phyloP scores from a whole-genome alignment of 2,797 vertebrate genomes.

The Onychomys leucogaster region DNA sequence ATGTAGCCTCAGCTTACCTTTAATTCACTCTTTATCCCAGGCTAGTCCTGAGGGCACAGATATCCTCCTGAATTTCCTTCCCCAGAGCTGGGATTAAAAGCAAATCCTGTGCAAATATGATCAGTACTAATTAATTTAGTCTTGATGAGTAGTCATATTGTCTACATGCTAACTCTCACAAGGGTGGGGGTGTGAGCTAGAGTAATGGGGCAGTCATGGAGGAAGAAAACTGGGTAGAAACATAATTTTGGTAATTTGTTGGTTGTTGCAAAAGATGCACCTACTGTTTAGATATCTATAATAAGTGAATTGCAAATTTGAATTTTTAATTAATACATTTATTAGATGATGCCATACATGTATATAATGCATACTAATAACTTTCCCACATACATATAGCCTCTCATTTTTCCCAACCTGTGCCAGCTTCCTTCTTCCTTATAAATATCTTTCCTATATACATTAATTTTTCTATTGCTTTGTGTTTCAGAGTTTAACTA shows the following conservation, averaged over 20 bases:
- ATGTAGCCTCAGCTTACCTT: neutral
- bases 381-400: neutral
- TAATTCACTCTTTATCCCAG: neutral
- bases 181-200: neutral
- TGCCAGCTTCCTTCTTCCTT: neutral
- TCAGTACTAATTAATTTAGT: neutral
- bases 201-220: neutral
- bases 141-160: neutral
- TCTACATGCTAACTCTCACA: neutral
- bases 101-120: neutral
- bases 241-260: neutral
- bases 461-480: neutral
- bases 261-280: neutral
- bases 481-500: neutral
- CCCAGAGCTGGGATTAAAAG: neutral
- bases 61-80: neutral
- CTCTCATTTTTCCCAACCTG: neutral
- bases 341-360: neutral
- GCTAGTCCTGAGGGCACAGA: neutral
- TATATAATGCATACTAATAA: neutral
- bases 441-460: neutral
- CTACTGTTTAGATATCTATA: neutral
- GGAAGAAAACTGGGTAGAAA: neutral
- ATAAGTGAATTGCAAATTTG: neutral
- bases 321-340: neutral